These are phyloP conservation scores for Betta splendens DNA, from an alignment of 2,797 vertebrate species.

Conservation along the genomic window DNA sequence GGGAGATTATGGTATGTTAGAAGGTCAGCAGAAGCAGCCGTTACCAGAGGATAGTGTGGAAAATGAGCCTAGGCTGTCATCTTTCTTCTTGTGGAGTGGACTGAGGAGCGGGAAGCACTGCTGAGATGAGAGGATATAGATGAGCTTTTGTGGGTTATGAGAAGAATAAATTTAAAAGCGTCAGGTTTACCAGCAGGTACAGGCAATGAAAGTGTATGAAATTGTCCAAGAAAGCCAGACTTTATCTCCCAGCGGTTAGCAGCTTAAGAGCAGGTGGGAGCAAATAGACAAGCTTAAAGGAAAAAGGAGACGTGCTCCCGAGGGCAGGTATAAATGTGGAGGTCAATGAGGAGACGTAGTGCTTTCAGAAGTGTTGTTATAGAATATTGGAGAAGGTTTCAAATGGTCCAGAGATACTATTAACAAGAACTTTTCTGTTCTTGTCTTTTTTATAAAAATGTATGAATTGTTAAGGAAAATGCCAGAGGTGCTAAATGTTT, in stretches of 20 bases:
- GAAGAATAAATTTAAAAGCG: slow-evolving; percentile 22
- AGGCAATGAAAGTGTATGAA: slow-evolving; percentile 31
- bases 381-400: background rate
- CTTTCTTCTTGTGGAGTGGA: slow-evolving; percentile 18
- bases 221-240: slow-evolving; percentile 29
- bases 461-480: slow-evolving; percentile 40
- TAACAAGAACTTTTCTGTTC: background rate
- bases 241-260: slow-evolving; percentile 32
- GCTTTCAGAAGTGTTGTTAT: slow-evolving; percentile 7
- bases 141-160: slow-evolving; percentile 1
- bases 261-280: slow-evolving; percentile 36
- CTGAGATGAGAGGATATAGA: background rate
- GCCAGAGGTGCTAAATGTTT: slow-evolving; percentile 48
- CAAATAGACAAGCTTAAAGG: slow-evolving; percentile 11
- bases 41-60: slow-evolving; percentile 24
- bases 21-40: slow-evolving; percentile 40
- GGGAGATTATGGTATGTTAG: slow-evolving; percentile 27
- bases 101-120: slow-evolving; percentile 6
- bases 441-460: slow-evolving; percentile 13
- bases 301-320: slow-evolving; percentile 9
- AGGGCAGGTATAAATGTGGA: slow-evolving; percentile 25
- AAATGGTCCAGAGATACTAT: slow-evolving; percentile 17
- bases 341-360: slow-evolving; percentile 30
- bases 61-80: slow-evolving; percentile 32
- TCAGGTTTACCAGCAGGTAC: slow-evolving; percentile 28